These are phyloP conservation scores for Dermatemys mawii DNA, from an alignment of 2,113 vertebrate species.

Conservation along the genomic window DNA sequence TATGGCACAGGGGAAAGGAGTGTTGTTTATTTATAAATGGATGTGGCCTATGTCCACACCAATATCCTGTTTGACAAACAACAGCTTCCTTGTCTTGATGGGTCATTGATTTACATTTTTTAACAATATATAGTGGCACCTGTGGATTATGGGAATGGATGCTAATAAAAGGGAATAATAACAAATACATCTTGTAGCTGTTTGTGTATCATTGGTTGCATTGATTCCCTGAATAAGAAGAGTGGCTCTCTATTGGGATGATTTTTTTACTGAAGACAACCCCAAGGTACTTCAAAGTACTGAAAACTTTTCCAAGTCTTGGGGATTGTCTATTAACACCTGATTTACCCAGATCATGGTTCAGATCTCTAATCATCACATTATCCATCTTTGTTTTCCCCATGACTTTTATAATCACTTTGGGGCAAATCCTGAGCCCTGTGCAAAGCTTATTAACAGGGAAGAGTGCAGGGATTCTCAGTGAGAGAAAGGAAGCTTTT, in stretches of 20 bases:
- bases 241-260: not conserved
- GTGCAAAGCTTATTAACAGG: not conserved
- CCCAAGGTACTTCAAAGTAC: not conserved
- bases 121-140: not conserved
- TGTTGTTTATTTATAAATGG: not conserved
- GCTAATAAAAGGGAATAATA: not conserved
- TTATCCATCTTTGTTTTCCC: not conserved
- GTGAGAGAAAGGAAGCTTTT: not conserved
- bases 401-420: not conserved
- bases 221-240: not conserved
- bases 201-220: not conserved
- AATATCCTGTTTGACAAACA: not conserved
- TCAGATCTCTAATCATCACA: accelerated
- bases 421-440: not conserved
- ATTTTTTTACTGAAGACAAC: not conserved
- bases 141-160: not conserved
- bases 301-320: not conserved
- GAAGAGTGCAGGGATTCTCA: not conserved
- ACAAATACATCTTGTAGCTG: not conserved
- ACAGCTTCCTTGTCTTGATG: not conserved
- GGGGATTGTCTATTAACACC: not conserved
- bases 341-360: too few relatives aligned
- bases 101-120: not conserved
- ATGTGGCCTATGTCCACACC: not conserved
- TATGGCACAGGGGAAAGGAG: not conserved